Evolutionary conservation across 1,140 invertebrate genomes (phyloP).

Genomic region (Megalonaias nervosa): DNA sequence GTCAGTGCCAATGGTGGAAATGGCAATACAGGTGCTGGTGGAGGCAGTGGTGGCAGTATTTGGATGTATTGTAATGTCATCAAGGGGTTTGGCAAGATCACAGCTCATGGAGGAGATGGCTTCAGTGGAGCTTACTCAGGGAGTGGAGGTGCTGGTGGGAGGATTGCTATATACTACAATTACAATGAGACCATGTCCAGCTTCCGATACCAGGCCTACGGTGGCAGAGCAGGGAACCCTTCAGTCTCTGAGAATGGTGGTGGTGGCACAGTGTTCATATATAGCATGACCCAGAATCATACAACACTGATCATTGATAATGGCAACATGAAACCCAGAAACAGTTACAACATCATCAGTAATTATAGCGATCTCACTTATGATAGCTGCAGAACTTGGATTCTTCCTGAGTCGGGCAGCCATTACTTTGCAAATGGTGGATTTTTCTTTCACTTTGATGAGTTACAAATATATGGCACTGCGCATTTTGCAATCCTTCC

Average conservation of each 20-base stretch:
- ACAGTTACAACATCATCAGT: conserved; percentile 45
- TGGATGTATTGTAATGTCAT: conserved; percentile 59
- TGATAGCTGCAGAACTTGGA: conserved; percentile 59
- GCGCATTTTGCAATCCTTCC: conserved; percentile 56
- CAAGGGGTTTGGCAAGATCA: conserved; percentile 57
- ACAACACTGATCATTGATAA: conserved; percentile 59
- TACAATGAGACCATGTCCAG: conserved; percentile 55
- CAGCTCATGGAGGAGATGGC: conserved; percentile 53
- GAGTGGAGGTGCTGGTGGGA: conserved; percentile 58
- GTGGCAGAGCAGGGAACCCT: conserved; percentile 44
- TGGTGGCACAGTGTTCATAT: conserved; percentile 58
- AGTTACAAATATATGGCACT: conserved; percentile 58
- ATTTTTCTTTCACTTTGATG: conserved; percentile 54
- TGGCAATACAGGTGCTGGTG: conserved; percentile 36
- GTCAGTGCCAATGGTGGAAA: conserved; percentile 56
- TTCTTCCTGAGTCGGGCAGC: conserved; percentile 52
- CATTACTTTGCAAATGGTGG: conserved; percentile 52
- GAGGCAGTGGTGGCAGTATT: conserved; percentile 60
- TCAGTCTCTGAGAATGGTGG: conserved; percentile 53
- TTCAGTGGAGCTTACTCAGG: conserved; percentile 36
- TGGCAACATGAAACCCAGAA: conserved; percentile 44
- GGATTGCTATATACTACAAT: conserved; percentile 56
- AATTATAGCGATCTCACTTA: conserved; percentile 48
- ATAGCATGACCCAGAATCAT: conserved; percentile 57
- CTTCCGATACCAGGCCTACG: conserved; percentile 53